A percentile compares a stretch with the other conserved stretches of the same genome.
Conservation (phyloP, 2,888 invertebrate genomes). For the Tachina lurida region DNA sequence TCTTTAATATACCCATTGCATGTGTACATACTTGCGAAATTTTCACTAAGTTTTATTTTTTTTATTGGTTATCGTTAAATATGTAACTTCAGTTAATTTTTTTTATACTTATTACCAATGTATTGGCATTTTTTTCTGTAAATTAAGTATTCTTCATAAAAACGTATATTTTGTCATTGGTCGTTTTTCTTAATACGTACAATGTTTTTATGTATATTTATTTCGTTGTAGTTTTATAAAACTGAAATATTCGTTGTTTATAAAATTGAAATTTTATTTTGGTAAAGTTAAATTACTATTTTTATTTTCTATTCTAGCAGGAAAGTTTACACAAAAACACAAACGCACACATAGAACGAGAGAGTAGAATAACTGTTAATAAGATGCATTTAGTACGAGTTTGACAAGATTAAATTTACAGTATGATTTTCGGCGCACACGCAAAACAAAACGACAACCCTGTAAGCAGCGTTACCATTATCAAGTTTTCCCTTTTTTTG, state of each 20-base stretch:
- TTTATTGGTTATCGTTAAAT: background rate
- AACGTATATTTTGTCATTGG: background rate
- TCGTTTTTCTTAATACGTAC: slow-evolving; percentile 23
- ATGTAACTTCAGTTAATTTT: slow-evolving; percentile 2
- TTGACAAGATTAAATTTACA: slow-evolving; percentile 59
- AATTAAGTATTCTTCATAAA: slow-evolving; percentile 26
- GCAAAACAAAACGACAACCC: slow-evolving; percentile 43
- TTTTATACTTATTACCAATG: slow-evolving; percentile 5
- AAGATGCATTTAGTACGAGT: slow-evolving; percentile 60
- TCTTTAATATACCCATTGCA: background rate
- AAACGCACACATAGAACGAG: slow-evolving; percentile 57
- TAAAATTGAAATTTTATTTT: slow-evolving; percentile 33
- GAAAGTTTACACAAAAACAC: slow-evolving; percentile 60
- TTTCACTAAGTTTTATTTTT: background rate
- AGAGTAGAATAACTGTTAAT: slow-evolving; percentile 62
- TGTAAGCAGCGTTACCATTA: no score
- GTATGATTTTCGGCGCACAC: slow-evolving; percentile 62
- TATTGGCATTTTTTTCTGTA: slow-evolving; percentile 38
- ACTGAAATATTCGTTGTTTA: slow-evolving; percentile 62
- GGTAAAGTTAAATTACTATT: slow-evolving; percentile 27
- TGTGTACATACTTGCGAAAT: background rate
- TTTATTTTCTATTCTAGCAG: slow-evolving; percentile 45
- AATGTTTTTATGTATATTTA: slow-evolving; percentile 14
- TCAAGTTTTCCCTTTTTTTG: no score
- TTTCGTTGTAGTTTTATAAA: slow-evolving; percentile 49